Percentiles rank a stretch among this genome's conserved stretches.
Conservation (phyloP, 2,797 vertebrate genomes). For the Sebastes wilsoni region DNA sequence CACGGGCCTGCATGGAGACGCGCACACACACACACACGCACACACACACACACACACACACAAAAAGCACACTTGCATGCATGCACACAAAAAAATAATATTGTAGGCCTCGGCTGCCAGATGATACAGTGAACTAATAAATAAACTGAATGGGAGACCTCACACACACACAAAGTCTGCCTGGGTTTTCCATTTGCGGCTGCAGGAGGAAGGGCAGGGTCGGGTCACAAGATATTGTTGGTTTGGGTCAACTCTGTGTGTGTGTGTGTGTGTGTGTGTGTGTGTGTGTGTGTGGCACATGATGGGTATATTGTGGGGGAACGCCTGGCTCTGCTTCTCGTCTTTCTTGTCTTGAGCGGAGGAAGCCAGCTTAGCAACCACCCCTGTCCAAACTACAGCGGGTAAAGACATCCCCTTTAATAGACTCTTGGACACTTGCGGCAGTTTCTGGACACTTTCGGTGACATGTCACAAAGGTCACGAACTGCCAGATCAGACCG, state of each 20-base stretch:
- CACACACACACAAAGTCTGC: constrained; percentile 30
- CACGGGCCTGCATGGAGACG: not conserved
- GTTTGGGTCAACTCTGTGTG: constrained; percentile 60
- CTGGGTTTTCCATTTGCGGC: constrained; percentile 76
- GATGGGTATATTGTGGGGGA: constrained; percentile 47
- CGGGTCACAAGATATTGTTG: constrained; percentile 70
- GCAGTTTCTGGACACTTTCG: constrained; percentile 2
- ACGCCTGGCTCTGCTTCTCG: constrained; percentile 54
- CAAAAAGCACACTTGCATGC: not conserved
- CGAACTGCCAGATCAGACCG: constrained; percentile 15
- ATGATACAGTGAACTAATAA: constrained; percentile 30
- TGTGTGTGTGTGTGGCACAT: constrained; percentile 48
- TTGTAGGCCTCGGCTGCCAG: constrained; percentile 31
- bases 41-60: constrained; percentile 4
- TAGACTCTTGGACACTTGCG: constrained; percentile 28
- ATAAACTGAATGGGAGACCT: constrained; percentile 20
- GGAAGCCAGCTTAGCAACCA: constrained; percentile 55
- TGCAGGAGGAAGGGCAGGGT: constrained; percentile 69
- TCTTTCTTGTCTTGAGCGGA: constrained; percentile 38
- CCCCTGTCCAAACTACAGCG: constrained; percentile 29
- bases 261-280: constrained; percentile 31
- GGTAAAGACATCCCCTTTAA: constrained; percentile 40
- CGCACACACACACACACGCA: constrained; percentile 2
- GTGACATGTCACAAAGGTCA: constrained; percentile 24
- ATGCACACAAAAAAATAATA: constrained; percentile 15